Percentiles rank a stretch among this genome's conserved stretches.
Evolutionary conservation across 2,888 invertebrate species (phyloP).

Genomic region (Cosmia pyralina): DNA sequence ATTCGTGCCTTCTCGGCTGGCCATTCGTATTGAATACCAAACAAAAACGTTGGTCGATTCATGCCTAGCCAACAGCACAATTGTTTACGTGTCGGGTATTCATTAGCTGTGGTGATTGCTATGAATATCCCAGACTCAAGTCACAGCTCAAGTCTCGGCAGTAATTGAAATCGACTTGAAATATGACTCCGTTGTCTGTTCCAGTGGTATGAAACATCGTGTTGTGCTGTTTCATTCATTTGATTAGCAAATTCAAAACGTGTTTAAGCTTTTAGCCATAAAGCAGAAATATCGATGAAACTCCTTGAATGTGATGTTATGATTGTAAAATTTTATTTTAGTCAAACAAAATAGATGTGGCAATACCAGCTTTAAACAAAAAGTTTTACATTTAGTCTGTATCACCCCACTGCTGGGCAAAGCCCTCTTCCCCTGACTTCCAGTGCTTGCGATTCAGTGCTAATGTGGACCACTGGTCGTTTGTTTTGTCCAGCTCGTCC

Average conservation of each 20-base stretch:
- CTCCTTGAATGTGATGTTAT: background rate
- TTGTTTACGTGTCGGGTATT: constrained; percentile 54
- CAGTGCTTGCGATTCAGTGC: too few relatives aligned
- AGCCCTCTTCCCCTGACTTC: too few relatives aligned
- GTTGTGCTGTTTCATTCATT: constrained; percentile 6
- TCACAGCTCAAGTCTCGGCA: constrained; percentile 16
- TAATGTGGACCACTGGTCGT: too few relatives aligned
- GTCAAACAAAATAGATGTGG: background rate
- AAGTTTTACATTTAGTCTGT: too few relatives aligned
- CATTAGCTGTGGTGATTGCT: constrained; percentile 56
- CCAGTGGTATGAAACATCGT: background rate
- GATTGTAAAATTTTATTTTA: background rate
- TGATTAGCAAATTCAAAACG: background rate
- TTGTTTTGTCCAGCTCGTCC: too few relatives aligned
- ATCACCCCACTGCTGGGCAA: too few relatives aligned
- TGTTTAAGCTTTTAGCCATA: background rate
- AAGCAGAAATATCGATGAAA: background rate
- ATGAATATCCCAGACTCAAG: constrained; percentile 43
- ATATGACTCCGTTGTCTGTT: constrained; percentile 49
- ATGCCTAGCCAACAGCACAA: constrained; percentile 43
- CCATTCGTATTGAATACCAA: constrained; percentile 42
- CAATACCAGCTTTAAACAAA: background rate
- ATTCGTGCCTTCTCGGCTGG: constrained; percentile 47
- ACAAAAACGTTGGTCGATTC: constrained; percentile 61
- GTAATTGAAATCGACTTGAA: constrained; percentile 57